Evolutionary conservation across 2,888 invertebrate genomes (phyloP), one percentile per base, ranked within the genome.

Genomic region (Apantesis nais): DNA sequence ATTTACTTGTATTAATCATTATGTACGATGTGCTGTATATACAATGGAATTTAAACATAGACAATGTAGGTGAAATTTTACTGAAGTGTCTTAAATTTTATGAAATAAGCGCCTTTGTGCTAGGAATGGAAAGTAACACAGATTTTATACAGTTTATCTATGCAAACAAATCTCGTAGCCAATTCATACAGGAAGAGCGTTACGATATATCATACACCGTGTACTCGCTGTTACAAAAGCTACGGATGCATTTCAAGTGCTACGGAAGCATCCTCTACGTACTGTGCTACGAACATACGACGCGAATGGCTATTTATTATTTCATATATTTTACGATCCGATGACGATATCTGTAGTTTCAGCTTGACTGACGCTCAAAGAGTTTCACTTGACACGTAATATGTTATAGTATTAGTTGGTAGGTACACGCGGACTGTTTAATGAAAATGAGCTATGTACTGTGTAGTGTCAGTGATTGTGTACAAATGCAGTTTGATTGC

Each of bases 401-500:
- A 65, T 52, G 12, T 16, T 25, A 22, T 52, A 9, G 65, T 37
- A 14, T 14, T 48, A 34, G 65, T 25, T 55, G 37, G 34, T 22
- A 7, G 2, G 22, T 22, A 25, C 29, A 44, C 7, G 22, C 52
- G 25, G 34, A 62, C 8, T 19, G 52, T 68, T 62, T 67, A 25
- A 62, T 62, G 62, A 67, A 62, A 68, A 62, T 39, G 29, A 55
- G 34, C 48, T 34, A 60, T 48, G 25, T 60, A 37, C 19, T 52
- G 34, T n/a, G 19, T 37, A 62, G 58, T 37, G 41, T 63, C 68
- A 63, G 41, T 39, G 68, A 61, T 11, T 61, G 29, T 34, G 29
- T 22, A 74, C 71, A 78, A 73, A 72, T 70, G 58, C 11, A 34
- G 60, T n/a, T 41, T 78, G 80, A 78, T 80, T 78, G 78, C 67